Conservation (phyloP, 2,113 vertebrate genomes). For the Egretta garzetta region DNA sequence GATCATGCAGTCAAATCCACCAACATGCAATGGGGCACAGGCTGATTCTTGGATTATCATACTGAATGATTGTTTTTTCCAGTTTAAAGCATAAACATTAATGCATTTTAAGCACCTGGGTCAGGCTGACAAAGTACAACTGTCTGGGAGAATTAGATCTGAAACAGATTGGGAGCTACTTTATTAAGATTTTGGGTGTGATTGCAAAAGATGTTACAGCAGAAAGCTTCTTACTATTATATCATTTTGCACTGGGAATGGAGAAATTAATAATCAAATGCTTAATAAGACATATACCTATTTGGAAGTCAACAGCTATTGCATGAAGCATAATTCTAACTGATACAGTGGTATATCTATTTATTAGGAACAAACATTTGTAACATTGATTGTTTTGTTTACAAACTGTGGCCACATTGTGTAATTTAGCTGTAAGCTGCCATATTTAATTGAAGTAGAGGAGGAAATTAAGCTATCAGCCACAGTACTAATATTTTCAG, state of each 20-base stretch:
- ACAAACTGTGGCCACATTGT: neutral
- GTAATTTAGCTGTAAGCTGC: constrained; percentile 20
- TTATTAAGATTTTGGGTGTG: neutral
- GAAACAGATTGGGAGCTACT: constrained; percentile 8
- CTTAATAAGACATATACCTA: neutral
- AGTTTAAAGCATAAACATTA: constrained; percentile 46
- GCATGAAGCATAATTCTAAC: neutral
- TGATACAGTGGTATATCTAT: neutral
- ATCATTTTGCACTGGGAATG: neutral
- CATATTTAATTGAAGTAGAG: constrained; percentile 25
- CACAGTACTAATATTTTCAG: constrained; percentile 29
- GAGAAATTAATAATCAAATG: neutral
- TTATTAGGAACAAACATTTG: constrained; percentile 12
- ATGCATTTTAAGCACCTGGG: constrained; percentile 38
- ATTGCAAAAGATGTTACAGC: neutral
- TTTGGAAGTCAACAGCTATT: neutral
- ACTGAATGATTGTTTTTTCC: neutral
- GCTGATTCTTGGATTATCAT: constrained; percentile 57
- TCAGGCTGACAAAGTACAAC: neutral
- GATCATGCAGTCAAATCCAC: constrained; percentile 44
- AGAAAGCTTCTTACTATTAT: neutral
- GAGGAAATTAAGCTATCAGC: constrained; percentile 20
- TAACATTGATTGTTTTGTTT: constrained; percentile 33
- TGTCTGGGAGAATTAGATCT: neutral
- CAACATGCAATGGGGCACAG: constrained; percentile 16